These are phyloP conservation scores for Drosophila cardini DNA, from an alignment of 1,140 invertebrate species.

Conservation along the genomic window DNA sequence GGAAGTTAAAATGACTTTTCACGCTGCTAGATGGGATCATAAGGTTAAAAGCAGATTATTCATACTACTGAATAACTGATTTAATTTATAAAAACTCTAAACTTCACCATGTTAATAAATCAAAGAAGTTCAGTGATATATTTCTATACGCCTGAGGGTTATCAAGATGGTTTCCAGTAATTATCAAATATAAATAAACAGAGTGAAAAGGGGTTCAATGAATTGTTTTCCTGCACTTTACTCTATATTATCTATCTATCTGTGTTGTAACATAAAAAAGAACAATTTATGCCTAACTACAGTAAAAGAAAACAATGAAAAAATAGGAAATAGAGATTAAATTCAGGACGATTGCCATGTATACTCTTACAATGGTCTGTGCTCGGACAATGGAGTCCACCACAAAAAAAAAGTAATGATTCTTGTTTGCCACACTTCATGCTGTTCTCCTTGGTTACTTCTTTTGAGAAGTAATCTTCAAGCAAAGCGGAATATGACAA, in stretches of 20 bases:
- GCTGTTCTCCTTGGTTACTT: slow-evolving; percentile 13
- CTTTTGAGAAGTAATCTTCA: slow-evolving; percentile 18
- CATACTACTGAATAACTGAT: too few relatives aligned
- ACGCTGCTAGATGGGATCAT: too few relatives aligned
- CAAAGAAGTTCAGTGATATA: too few relatives aligned
- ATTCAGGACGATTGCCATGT: not conserved
- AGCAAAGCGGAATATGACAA: slow-evolving; percentile 3
- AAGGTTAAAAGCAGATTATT: too few relatives aligned
- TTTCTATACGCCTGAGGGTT: too few relatives aligned
- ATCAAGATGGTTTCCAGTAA: too few relatives aligned
- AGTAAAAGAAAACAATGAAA: not conserved
- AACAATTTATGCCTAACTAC: not conserved
- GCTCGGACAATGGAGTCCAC: slow-evolving; percentile 1
- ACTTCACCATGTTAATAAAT: too few relatives aligned
- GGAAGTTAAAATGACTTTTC: not conserved
- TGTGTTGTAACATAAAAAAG: not conserved
- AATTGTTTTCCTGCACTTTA: too few relatives aligned
- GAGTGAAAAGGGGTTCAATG: too few relatives aligned
- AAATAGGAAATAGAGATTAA: slow-evolving; percentile 2
- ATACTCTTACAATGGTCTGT: slow-evolving; percentile 7
- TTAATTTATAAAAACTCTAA: too few relatives aligned
- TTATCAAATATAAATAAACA: too few relatives aligned
- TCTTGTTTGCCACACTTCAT: not conserved
- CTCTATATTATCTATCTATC: too few relatives aligned
- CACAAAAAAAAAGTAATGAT: not conserved